phyloP scores from a whole-genome alignment of 2,797 vertebrate species.

The Prionace glauca region DNA sequence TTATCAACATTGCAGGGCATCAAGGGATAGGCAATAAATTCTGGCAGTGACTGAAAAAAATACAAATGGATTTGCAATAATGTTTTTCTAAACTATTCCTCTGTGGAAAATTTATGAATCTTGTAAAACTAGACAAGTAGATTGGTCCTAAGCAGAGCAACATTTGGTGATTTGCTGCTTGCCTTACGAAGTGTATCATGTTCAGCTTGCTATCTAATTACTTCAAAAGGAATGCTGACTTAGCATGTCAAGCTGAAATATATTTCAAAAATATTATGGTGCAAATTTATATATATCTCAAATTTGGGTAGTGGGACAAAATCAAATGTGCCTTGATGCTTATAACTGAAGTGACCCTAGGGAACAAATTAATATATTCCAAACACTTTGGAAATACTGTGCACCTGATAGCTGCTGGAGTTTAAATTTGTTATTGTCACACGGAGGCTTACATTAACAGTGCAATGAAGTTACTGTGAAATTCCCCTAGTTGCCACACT shows the following conservation, averaged over 20 bases:
- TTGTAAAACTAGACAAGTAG: neutral
- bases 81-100: neutral
- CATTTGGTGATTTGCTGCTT: neutral
- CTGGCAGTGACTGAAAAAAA: neutral
- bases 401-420: neutral
- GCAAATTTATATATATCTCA: neutral
- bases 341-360: neutral
- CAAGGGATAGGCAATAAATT: neutral
- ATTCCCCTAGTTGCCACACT: no score
- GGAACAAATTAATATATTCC: neutral
- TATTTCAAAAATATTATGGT: neutral
- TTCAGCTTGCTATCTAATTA: neutral
- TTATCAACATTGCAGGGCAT: neutral
- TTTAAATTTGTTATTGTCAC: no score
- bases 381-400: neutral
- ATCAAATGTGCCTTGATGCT: neutral
- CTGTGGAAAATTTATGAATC: neutral
- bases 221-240: neutral
- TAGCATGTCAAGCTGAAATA: neutral
- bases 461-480: no score
- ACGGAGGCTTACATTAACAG: no score
- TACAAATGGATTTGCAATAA: neutral
- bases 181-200: neutral
- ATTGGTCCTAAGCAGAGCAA: neutral
- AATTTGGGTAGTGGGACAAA: neutral